These are phyloP conservation scores for Hydractinia echinata DNA, from an alignment of 30 jellyfish, hydroid and myxozoan genomes.

Conservation along the genomic window DNA sequence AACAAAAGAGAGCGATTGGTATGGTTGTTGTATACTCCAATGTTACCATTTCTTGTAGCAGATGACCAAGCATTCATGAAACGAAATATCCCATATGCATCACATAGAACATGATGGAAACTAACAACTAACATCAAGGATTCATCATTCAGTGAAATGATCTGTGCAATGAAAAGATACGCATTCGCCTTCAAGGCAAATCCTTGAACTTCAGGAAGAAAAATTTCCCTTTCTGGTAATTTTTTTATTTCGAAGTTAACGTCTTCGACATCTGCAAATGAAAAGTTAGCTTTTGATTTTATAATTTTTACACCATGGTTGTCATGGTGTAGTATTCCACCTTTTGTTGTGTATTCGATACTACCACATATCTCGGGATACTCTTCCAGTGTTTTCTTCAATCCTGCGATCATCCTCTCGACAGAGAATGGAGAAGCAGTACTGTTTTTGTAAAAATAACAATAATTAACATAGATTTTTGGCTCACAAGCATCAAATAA, in stretches of 20 bases:
- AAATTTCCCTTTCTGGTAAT: neutral
- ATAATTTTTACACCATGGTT: conserved; percentile 13
- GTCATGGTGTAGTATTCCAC: neutral
- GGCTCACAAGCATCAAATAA: neutral
- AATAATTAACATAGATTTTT: neutral
- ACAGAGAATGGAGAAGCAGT: neutral
- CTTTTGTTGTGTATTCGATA: neutral
- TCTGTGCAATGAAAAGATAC: neutral
- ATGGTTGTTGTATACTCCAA: neutral
- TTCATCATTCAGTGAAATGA: neutral
- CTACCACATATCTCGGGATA: conserved; percentile 7
- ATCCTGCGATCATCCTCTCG: neutral
- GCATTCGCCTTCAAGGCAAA: neutral
- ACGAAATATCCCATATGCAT: conserved; percentile 9
- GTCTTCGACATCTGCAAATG: neutral
- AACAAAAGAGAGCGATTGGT: neutral
- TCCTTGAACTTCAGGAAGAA: neutral
- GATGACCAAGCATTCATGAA: conserved; percentile 2
- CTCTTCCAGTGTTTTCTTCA: neutral
- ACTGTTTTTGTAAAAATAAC: neutral
- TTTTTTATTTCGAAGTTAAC: too few species aligned
- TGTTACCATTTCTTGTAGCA: neutral
- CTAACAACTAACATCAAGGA: neutral
- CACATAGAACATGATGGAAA: neutral
- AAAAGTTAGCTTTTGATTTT: conserved; percentile 3